Evolutionary conservation across 2,888 invertebrate genomes (phyloP).

Genomic region (Apomyelois bistriatella): DNA sequence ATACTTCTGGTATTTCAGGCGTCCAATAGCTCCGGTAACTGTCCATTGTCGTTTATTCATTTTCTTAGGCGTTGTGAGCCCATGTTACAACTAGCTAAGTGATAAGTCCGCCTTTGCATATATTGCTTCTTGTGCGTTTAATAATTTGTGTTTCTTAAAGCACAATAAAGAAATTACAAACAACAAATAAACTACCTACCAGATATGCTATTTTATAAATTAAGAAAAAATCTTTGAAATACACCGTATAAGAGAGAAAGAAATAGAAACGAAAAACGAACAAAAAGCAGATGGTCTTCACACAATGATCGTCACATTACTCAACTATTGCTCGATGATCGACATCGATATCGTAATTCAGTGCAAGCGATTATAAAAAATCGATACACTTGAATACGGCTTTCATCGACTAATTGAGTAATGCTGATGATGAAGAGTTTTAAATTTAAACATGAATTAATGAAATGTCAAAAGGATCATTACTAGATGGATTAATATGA

Average conservation of each 20-base stretch:
- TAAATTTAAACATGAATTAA: not conserved
- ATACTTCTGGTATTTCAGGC: no score
- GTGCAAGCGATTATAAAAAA: constrained; percentile 4
- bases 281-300: not conserved
- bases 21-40: no score
- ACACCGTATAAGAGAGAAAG: not conserved
- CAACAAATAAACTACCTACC: no score
- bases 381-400: not conserved
- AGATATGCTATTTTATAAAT: no score
- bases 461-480: not conserved
- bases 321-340: constrained; percentile 2
- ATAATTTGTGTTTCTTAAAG: no score
- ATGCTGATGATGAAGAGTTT: not conserved
- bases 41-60: no score
- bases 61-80: no score
- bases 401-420: constrained; percentile 2
- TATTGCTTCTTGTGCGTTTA: no score
- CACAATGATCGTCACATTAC: constrained; percentile 1
- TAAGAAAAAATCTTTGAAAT: no score
- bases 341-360: constrained; percentile 3
- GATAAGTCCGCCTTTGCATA: no score
- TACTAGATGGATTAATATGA: not conserved
- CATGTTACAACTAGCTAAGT: no score
- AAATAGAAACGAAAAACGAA: not conserved
- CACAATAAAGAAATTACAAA: no score